phyloP scores from a whole-genome alignment of 1,140 invertebrate genomes.

The Heliothis virescens region DNA sequence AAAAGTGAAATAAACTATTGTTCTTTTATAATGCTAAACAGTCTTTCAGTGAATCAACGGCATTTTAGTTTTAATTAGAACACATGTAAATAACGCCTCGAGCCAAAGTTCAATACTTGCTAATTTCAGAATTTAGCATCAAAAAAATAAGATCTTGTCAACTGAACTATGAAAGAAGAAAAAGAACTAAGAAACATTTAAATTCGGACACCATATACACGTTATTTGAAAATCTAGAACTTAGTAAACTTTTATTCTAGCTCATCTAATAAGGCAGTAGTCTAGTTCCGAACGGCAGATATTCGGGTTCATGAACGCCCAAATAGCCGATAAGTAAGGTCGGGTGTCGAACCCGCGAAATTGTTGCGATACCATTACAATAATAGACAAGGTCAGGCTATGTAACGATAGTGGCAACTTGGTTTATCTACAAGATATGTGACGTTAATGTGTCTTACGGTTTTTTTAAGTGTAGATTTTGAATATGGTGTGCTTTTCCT shows the following conservation, averaged over 20 bases:
- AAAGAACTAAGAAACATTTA: too few relatives aligned
- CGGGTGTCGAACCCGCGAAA: constrained; percentile 47
- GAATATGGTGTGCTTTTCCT: background rate
- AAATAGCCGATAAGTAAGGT: constrained; percentile 47
- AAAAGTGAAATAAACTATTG: background rate
- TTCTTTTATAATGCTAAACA: background rate
- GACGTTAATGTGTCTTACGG: background rate
- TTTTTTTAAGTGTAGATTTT: background rate
- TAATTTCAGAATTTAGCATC: too few relatives aligned
- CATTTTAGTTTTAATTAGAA: too few relatives aligned
- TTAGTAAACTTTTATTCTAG: constrained; percentile 8
- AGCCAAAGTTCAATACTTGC: too few relatives aligned
- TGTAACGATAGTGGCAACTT: constrained; percentile 25
- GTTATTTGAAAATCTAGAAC: background rate
- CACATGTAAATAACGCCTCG: too few relatives aligned
- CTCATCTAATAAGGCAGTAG: background rate
- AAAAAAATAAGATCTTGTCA: too few relatives aligned
- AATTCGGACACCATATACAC: too few relatives aligned
- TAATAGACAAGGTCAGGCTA: constrained; percentile 49
- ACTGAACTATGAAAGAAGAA: too few relatives aligned
- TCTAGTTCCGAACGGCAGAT: constrained; percentile 1
- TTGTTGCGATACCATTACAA: constrained; percentile 34
- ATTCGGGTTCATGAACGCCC: constrained; percentile 43
- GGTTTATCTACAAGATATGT: background rate
- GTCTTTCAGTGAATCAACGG: background rate